These are phyloP conservation scores for Acyrthosiphon pisum DNA, from an alignment of 1,140 invertebrate genomes.

Conservation along the genomic window DNA sequence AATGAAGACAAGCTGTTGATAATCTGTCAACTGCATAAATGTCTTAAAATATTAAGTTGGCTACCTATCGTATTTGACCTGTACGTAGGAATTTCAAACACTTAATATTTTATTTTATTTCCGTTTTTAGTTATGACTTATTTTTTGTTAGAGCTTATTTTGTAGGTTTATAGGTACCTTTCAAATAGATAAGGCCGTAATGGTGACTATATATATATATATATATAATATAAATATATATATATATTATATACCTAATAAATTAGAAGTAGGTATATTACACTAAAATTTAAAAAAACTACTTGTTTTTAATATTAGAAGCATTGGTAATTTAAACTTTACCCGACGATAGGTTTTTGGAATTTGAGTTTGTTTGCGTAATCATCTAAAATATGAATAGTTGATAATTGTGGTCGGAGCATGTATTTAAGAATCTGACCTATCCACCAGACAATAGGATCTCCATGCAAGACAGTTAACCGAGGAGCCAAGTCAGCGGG, in stretches of 20 bases:
- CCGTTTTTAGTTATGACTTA: too few relatives aligned
- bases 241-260: neutral
- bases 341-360: constrained; percentile 89
- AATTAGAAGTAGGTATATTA: neutral
- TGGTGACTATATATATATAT: neutral
- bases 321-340: constrained; percentile 59
- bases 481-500: constrained; percentile 86
- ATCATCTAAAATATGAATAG: constrained; percentile 75
- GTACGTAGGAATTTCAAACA: too few relatives aligned
- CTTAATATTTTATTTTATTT: neutral
- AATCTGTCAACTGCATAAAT: neutral
- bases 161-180: neutral
- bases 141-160: neutral
- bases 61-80: too few relatives aligned
- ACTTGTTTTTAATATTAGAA: neutral
- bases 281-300: neutral
- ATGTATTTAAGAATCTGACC: constrained; percentile 93
- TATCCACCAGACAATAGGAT: constrained; percentile 97
- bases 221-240: too few relatives aligned
- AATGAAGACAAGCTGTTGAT: neutral
- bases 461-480: constrained; percentile 85
- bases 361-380: constrained; percentile 82
- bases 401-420: constrained; percentile 78
- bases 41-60: neutral
- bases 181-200: neutral